Evolutionary conservation across 1,140 invertebrate genomes (phyloP), one percentile per base, ranked within the genome.

Genomic region (Drosophila orena): DNA sequence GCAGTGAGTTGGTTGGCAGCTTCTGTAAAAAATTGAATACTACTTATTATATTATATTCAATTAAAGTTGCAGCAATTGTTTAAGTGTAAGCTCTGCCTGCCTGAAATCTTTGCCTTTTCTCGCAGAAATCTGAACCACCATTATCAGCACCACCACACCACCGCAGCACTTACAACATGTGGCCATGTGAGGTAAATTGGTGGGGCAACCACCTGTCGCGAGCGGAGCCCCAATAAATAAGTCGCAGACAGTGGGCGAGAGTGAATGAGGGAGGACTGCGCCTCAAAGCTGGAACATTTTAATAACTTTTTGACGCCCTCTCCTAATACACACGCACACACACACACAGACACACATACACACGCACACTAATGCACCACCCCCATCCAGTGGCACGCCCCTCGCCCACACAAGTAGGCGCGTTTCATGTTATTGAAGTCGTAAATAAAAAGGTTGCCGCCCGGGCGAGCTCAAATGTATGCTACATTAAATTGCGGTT

Each of bases 401-500:
- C 65, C 56, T 22, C 22, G 50, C 12, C 69, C 8, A 14, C 6
- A 12, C 30, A 14, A 52, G 66, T 62, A 64, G 74, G 55, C 68
- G 62, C 52, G 61, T 59, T 66, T 72, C 84, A 65, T 61, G 75
- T 88, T 88, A 88, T 88, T 88, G 84, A 89, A 88, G 83, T 89
- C 83, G 79, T 88, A 88, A 88, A 88, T 89, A 89, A 89, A 89
- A 84, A 70, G 64, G 66, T 55, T 66, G 72, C 57, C 55, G 69
- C 60, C 56, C 58, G 55, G 47, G 57, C 46, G 74, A 54, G 43
- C 77, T 43, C 52, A 57, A 77, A 68, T 83, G 76, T 84, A 74
- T 80, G 85, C 84, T 52, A 90, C 84, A 88, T 88, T 88, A 88
- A 88, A 84, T 77, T 88, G 84, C 47, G 84, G 84, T 79, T 84